These are phyloP conservation scores for Stramonita haemastoma DNA, from an alignment of 2,888 invertebrate species.

Conservation along the genomic window DNA sequence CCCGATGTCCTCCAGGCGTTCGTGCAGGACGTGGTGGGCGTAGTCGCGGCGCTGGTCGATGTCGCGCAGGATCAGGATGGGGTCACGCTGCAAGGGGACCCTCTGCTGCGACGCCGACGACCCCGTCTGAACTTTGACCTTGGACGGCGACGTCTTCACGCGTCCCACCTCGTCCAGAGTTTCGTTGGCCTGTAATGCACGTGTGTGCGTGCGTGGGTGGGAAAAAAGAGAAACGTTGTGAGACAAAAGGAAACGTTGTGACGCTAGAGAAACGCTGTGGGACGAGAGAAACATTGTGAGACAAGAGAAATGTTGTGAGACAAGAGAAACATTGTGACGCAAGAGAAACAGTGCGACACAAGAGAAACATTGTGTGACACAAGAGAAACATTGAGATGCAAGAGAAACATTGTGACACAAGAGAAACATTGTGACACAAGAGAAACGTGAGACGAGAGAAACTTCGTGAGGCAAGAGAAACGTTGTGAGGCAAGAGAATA, in stretches of 20 bases:
- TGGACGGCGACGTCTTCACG: conserved; percentile 57
- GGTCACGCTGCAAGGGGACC: conserved; percentile 60
- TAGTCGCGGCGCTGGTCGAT: conserved; percentile 71
- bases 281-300: no score
- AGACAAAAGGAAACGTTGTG: no score
- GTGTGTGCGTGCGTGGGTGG: no score
- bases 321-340: no score
- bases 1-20: conserved; percentile 64
- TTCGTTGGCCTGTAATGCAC: conserved; percentile 63
- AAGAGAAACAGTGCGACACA: no score
- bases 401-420: no score
- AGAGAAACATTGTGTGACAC: not conserved
- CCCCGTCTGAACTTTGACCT: conserved; percentile 69
- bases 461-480: no score
- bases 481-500: not conserved
- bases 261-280: not conserved
- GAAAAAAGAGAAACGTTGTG: conserved; percentile 2
- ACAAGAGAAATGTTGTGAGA: not conserved
- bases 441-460: no score
- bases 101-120: conserved; percentile 59
- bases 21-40: conserved; percentile 68
- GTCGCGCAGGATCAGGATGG: conserved; percentile 55
- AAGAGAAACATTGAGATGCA: no score
- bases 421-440: not conserved
- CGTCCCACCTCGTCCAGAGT: conserved; percentile 60